A percentile compares a stretch with the other conserved stretches of the same genome.
Evolutionary conservation across 23 tunicate genomes (phyloP).

Genomic region (Styela plicata): DNA sequence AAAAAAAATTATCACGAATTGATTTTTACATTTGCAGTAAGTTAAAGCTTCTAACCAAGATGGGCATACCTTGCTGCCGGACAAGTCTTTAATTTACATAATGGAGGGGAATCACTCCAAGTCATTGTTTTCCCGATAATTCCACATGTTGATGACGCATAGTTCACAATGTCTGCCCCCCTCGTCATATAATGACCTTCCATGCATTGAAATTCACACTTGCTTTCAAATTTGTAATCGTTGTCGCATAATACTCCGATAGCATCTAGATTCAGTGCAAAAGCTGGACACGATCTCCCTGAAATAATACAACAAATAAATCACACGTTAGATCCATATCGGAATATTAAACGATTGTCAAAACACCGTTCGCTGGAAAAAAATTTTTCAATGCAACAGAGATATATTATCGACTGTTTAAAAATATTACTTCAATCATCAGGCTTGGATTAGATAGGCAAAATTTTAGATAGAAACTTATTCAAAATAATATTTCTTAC

Average conservation of each 20-base stretch:
- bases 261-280: background rate
- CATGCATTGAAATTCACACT: slow-evolving; percentile 11
- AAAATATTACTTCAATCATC: no score
- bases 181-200: slow-evolving; percentile 21
- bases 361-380: no score
- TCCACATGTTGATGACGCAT: slow-evolving; percentile 6
- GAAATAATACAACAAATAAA: no score
- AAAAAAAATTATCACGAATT: no score
- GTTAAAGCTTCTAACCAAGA: background rate
- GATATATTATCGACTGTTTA: no score
- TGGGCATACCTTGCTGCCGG: slow-evolving; percentile 1
- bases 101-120: slow-evolving; percentile 6
- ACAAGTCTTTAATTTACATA: background rate
- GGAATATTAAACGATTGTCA: no score
- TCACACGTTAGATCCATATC: no score
- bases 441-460: no score
- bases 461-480: background rate
- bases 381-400: no score
- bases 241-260: background rate
- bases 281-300: background rate
- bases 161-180: background rate
- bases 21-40: background rate
- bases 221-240: slow-evolving; percentile 7
- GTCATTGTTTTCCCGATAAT: background rate
- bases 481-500: background rate